Conservation (phyloP, 2,797 vertebrate genomes). For the Bovichtus variegatus region DNA sequence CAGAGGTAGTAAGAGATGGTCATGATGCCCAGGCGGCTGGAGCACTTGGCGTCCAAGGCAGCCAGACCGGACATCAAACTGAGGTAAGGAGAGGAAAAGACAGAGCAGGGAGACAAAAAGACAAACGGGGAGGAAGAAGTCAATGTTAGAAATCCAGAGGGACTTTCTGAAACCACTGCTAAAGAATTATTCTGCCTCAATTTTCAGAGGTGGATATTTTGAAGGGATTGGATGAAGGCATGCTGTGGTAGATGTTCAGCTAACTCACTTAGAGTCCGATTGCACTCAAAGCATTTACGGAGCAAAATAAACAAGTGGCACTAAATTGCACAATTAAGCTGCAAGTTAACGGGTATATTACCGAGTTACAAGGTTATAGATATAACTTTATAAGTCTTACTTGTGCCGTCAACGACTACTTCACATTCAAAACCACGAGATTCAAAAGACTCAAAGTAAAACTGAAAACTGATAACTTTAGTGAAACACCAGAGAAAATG, state of each 20-base stretch:
- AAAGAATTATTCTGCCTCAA: not conserved
- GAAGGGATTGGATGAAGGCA: not conserved
- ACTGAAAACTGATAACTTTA: not conserved
- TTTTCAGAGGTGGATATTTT: not conserved
- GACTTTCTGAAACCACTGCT: not conserved
- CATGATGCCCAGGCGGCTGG: constrained; percentile 96
- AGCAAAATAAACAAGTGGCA: not conserved
- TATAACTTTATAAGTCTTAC: not conserved
- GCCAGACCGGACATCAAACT: constrained; percentile 98
- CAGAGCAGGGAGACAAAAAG: not conserved
- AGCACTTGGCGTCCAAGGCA: constrained; percentile 96
- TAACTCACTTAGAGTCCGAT: not conserved
- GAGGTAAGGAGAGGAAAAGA: constrained; percentile 8
- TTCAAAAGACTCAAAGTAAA: not conserved
- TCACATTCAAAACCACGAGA: not conserved
- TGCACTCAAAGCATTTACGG: not conserved
- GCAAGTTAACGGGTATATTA: too few relatives aligned
- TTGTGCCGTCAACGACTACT: not conserved
- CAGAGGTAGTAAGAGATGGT: constrained; percentile 98
- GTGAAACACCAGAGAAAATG: not conserved
- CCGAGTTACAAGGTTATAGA: not conserved
- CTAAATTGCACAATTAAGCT: not conserved
- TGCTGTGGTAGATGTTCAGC: not conserved
- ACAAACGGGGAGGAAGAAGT: not conserved
- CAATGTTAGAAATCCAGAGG: not conserved